phyloP scores from a whole-genome alignment of 2,888 invertebrate species.

The Dicycla oo region DNA sequence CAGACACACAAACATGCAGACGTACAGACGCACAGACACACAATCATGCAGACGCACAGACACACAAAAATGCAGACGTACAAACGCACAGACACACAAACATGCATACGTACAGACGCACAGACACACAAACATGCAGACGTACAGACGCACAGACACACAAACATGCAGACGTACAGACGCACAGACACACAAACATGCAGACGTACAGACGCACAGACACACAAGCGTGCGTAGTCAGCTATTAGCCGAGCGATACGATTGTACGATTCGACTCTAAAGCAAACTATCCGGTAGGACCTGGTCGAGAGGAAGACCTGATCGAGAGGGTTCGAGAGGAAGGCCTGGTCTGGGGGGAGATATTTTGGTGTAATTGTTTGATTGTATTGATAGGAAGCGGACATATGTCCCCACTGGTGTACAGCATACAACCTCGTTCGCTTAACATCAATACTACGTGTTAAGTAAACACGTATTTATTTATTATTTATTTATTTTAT shows the following conservation, averaged over 20 bases:
- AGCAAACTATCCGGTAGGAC: not conserved
- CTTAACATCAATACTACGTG: no score
- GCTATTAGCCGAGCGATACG: conserved; percentile 8
- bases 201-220: not conserved
- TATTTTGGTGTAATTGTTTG: not conserved
- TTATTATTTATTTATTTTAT: no score
- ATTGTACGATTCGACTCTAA: not conserved
- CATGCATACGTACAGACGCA: not conserved
- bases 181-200: no score
- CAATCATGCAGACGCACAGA: not conserved
- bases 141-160: not conserved
- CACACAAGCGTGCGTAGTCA: not conserved
- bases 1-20: not conserved
- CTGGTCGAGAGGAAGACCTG: no score
- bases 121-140: no score
- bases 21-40: not conserved
- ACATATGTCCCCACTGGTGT: no score
- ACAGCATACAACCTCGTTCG: no score
- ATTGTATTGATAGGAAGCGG: no score
- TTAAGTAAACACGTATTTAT: no score
- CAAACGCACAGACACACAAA: not conserved
- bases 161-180: not conserved
- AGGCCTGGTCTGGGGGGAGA: not conserved
- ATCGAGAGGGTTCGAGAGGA: not conserved
- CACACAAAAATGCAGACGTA: no score